Evolutionary conservation across 2,888 invertebrate species (phyloP), one percentile per base, ranked within the genome.

Genomic region (Apotomis turbidana): DNA sequence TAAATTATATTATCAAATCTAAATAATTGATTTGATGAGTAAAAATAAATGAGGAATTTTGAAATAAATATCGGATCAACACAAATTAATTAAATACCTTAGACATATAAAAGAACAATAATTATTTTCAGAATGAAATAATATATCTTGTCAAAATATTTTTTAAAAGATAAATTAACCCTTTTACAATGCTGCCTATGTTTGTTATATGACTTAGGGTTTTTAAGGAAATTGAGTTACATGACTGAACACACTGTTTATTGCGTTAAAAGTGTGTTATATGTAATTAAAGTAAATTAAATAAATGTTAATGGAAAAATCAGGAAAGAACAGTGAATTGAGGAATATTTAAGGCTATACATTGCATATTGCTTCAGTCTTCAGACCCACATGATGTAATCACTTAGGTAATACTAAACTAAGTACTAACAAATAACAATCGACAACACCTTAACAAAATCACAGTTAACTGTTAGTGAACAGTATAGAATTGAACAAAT

Each of bases 381-480:
- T 27, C 27, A 27, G 27, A 27, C 27, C 27, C 27, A 63, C 57
- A 66, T 71, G 72, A 55, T 52, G 66, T 10, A 9, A 52, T 64
- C 70, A 68, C 38, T 46, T 36, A 62, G 15, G 27, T 41, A 41
- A 27, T 27, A 27, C 27, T 27, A 27, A 54, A 41, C n/a, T 52
- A 49, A 71, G 27, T 70, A 72, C 66, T 78, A 81, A 80, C 81
- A 80, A 79, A 78, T 79, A 78, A 81, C 76, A 86, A 93, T 93
- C 93, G 93, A 93, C 93, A 93, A 93, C 87, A 93, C 93, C 93
- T 91, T 91, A 93, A 90, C 92, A 90, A 91, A 87, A 84, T 76
- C 77, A 77, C 70, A 75, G 76, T 61, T 68, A 61, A 51, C 66
- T 60, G 66, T 44, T 55, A 12, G 44, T 55, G 12, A 54, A 13